Conservation (phyloP, 1,140 invertebrate species). For the Drosophila setifemur region DNA sequence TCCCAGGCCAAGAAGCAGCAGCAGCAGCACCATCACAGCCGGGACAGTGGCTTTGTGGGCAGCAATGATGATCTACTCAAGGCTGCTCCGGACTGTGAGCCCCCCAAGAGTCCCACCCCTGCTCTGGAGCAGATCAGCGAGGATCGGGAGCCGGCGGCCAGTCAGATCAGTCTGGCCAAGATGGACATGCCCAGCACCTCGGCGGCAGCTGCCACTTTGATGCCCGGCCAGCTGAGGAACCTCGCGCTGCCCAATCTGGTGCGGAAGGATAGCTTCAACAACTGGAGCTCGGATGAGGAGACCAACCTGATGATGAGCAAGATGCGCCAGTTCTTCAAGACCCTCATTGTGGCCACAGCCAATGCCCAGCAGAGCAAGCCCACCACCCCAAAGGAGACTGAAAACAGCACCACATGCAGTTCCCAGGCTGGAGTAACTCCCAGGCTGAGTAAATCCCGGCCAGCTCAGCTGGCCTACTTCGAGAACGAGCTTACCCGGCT, state of each 20-base stretch:
- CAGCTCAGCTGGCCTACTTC: constrained; percentile 92
- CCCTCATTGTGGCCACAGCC: constrained; percentile 88
- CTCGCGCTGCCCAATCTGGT: constrained; percentile 76
- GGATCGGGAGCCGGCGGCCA: constrained; percentile 69
- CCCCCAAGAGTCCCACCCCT: constrained; percentile 64
- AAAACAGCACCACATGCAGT: constrained; percentile 81
- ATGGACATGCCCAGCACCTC: constrained; percentile 58
- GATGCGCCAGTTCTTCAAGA: constrained; percentile 95
- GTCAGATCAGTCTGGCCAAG: constrained; percentile 60
- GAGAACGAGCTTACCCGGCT: constrained; percentile 93
- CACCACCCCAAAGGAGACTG: constrained; percentile 83
- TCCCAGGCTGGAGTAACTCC: constrained; percentile 81
- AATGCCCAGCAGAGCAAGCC: constrained; percentile 83
- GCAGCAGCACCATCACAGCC: constrained; percentile 86
- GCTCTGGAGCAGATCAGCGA: constrained; percentile 71
- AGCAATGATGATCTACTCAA: constrained; percentile 93
- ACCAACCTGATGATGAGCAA: constrained; percentile 97
- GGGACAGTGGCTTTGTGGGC: constrained; percentile 93
- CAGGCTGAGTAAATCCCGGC: constrained; percentile 83
- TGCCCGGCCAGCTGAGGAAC: constrained; percentile 9
- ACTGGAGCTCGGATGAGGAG: constrained; percentile 96
- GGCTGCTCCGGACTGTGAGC: constrained; percentile 84
- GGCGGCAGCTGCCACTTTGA: background rate
- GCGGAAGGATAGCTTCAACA: constrained; percentile 94
- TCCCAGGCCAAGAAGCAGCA: constrained; percentile 74